These are phyloP conservation scores for Automeris io DNA, from an alignment of 2,888 invertebrate species.

Conservation along the genomic window DNA sequence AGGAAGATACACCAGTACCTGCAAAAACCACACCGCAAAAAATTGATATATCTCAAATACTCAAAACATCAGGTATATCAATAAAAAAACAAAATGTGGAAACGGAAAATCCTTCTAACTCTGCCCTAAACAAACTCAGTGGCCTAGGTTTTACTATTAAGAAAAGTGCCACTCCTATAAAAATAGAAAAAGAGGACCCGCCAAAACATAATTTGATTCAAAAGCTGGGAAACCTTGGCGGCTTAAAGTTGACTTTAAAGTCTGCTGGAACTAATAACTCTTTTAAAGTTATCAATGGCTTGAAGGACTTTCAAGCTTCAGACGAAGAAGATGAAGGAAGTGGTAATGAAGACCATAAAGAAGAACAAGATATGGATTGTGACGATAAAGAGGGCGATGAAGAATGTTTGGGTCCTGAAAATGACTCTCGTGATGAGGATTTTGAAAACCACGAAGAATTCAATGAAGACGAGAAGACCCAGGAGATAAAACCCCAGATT, in stretches of 20 bases:
- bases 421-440: conserved; percentile 37
- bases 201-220: conserved; percentile 45
- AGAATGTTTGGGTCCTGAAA: conserved; percentile 26
- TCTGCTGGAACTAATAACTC: conserved; percentile 61
- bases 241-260: conserved; percentile 64
- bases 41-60: conserved; percentile 59
- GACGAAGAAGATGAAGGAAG: conserved; percentile 58
- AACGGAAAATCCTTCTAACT: conserved; percentile 35
- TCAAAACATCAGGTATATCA: conserved; percentile 54
- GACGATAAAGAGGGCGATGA: conserved; percentile 32
- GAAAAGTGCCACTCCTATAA: conserved; percentile 53
- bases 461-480: conserved; percentile 29
- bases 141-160: conserved; percentile 68
- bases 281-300: conserved; percentile 65
- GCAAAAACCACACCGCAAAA: conserved; percentile 47
- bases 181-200: conserved; percentile 47
- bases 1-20: conserved; percentile 48
- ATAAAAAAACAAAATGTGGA: conserved; percentile 46
- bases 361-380: conserved; percentile 38
- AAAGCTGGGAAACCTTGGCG: conserved; percentile 61
- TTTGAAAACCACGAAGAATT: conserved; percentile 23
- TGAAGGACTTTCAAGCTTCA: conserved; percentile 63
- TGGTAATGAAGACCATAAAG: conserved; percentile 41
- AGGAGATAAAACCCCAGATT: background rate
- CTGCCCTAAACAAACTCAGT: conserved; percentile 58